Base-by-base conservation (phyloP, 2,797 vertebrate genomes). In the Fratercula arctica region DNA sequence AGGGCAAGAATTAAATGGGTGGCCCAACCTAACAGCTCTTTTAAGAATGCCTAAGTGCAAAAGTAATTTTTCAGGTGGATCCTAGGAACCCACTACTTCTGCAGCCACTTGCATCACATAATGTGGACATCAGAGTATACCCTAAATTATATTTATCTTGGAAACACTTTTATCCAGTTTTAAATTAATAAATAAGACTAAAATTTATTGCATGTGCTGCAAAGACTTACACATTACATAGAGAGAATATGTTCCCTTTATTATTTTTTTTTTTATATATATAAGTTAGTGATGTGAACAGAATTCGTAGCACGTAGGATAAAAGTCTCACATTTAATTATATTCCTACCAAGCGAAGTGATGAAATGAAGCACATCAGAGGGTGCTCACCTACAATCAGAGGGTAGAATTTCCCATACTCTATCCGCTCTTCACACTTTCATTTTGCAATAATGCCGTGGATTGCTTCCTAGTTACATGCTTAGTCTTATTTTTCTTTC, bases 161-260 rank as follows among this genome's bases (percentile, higher is more conserved):
- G 39, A 51, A 91, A 46, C 28, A 51, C 6, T 63, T 89, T 75
- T 33, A 59, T 35, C 9, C 11, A 16, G 33, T 26, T 95, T 87
- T 29, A 88, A 54, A 57, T 64, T 59, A 69, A 80, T 48, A 70
- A 54, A 19, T 39, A 39, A 25, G 13, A 56, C 12, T n/a, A 78
- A 79, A 70, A 77, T n/a, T 4, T 45, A 68, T 2, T 29, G 51
- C 37, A 25, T 4, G 4, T 20, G 46, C 28, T n/a, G 25, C 63
- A 76, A n/a, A 85, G 53, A 67, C 16, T 31, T 37, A 43, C 11
- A 41, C 2, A 5, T 28, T 39, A 48, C 6, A 46, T 4, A n/a
- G 50, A 19, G 2, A n/a, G 8, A 39, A 2, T 4, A 17, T 2
- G 2, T n/a, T 29, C 8, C 45, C 45, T 45, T 45, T 45, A 19